These are phyloP conservation scores for Tyrophagus putrescentiae DNA, from an alignment of 1,140 invertebrate genomes.

Conservation along the genomic window DNA sequence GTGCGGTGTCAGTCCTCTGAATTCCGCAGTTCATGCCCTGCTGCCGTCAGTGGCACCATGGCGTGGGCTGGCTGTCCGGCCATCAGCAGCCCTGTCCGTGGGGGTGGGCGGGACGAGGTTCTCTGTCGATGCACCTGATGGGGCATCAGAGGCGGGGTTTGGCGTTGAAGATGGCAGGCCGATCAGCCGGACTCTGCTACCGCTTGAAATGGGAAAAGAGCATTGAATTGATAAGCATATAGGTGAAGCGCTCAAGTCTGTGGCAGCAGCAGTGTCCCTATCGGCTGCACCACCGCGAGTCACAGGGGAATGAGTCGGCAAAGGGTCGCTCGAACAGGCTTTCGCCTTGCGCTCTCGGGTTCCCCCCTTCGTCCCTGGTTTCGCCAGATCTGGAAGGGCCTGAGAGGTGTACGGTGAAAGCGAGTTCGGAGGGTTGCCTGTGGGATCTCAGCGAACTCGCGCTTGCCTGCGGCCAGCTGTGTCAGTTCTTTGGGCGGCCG, in stretches of 20 bases:
- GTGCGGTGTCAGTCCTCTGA: too few species aligned
- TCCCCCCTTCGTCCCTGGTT: conserved; percentile 52
- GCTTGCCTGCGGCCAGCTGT: conserved; percentile 95
- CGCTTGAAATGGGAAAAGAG: too few species aligned
- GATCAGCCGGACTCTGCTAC: conserved; percentile 42
- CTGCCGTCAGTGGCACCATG: conserved; percentile 94
- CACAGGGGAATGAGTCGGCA: conserved; percentile 66
- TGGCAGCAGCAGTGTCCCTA: too few species aligned
- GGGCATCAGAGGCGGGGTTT: conserved; percentile 60
- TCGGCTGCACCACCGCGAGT: conserved; percentile 39
- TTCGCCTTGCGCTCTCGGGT: conserved; percentile 47
- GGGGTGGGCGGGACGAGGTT: conserved; percentile 43
- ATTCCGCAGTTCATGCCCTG: conserved; percentile 99
- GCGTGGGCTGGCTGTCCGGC: conserved; percentile 94
- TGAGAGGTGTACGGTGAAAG: conserved; percentile 92
- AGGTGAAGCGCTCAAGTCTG: too few species aligned
- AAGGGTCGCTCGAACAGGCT: conserved; percentile 68
- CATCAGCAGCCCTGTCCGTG: conserved; percentile 52
- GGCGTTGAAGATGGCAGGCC: conserved; percentile 52
- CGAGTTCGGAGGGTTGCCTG: conserved; percentile 81
- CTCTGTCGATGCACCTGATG: conserved; percentile 51
- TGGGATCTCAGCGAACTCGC: conserved; percentile 93
- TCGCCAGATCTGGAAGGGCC: conserved; percentile 68
- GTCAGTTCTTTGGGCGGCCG: conserved; percentile 72
- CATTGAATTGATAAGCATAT: too few species aligned